Conservation (phyloP, 2,797 vertebrate genomes). For the Cirrhinus molitorella region DNA sequence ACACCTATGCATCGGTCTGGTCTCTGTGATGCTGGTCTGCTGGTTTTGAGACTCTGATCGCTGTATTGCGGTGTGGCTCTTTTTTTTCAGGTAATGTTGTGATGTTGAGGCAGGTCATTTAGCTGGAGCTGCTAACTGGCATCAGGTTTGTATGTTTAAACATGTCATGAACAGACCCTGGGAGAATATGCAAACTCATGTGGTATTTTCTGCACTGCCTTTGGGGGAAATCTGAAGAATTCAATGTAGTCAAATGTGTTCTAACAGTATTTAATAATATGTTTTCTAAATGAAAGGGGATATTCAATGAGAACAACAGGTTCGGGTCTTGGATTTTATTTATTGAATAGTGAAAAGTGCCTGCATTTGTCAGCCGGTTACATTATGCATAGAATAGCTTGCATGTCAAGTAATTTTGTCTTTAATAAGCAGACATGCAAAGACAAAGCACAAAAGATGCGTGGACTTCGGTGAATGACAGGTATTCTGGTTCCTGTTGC, state of each 20-base stretch:
- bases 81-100: background rate
- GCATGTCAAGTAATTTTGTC: too few relatives aligned
- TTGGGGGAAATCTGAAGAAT: background rate
- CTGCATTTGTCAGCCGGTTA: background rate
- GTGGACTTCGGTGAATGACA: background rate
- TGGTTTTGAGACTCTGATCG: background rate
- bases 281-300: background rate
- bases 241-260: too few relatives aligned
- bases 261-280: background rate
- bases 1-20: background rate
- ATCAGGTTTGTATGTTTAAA: slow-evolving; percentile 3
- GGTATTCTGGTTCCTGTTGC: background rate
- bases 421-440: background rate
- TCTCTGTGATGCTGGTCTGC: background rate
- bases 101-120: background rate
- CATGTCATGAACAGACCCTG: background rate
- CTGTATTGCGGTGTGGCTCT: background rate
- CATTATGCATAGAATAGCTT: background rate
- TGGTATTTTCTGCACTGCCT: background rate
- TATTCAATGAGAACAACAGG: background rate
- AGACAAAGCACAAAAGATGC: background rate
- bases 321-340: too few relatives aligned
- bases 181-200: background rate
- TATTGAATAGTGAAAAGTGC: background rate
- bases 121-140: background rate